Percentiles rank a stretch among this genome's conserved stretches.
Conservation (phyloP, 2,113 vertebrate genomes). For the Capreolus pygargus region DNA sequence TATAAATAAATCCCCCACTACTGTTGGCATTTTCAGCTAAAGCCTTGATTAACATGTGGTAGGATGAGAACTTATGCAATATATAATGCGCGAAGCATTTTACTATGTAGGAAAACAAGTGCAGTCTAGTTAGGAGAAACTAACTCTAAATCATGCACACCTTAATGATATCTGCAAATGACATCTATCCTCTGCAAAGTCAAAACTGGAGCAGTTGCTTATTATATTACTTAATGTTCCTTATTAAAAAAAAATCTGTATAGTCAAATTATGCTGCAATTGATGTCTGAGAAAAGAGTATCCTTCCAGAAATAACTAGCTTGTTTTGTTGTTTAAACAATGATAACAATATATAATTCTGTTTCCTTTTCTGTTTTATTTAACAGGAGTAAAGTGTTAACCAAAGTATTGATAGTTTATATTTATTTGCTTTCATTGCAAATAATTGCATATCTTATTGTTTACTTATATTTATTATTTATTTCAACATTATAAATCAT, state of each 20-base stretch:
- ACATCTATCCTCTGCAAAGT: background rate
- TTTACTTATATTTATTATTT: constrained; percentile 5
- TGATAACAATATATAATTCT: background rate
- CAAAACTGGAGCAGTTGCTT: background rate
- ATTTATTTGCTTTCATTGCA: background rate
- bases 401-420: background rate
- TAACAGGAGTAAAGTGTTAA: background rate
- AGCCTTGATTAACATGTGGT: background rate
- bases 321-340: background rate
- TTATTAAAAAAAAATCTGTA: background rate
- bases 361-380: background rate
- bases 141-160: background rate
- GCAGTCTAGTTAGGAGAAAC: background rate
- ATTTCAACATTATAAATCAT: background rate
- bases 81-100: background rate
- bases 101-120: background rate
- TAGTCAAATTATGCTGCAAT: background rate
- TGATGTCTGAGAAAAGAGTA: background rate
- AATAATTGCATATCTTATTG: background rate
- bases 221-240: background rate
- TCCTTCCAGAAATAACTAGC: background rate
- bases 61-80: background rate
- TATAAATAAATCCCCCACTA: background rate
- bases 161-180: background rate
- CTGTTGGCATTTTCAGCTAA: background rate